Evolutionary conservation across 2,113 vertebrate genomes (phyloP).

Genomic region (Pangasianodon hypophthalmus): DNA sequence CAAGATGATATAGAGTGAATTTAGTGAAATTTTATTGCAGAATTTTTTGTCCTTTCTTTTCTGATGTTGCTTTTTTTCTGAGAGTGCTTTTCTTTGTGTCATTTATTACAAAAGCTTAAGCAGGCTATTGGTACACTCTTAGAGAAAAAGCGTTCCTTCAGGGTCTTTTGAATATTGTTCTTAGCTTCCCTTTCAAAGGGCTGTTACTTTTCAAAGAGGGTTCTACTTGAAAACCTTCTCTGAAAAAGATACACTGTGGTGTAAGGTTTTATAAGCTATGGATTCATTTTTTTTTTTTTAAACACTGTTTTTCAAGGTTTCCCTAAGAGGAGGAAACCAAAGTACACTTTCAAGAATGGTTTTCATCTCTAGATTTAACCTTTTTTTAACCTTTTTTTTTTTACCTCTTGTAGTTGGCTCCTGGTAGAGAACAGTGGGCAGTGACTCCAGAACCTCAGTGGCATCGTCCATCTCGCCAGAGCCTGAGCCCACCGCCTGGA

Average conservation of each 20-base stretch:
- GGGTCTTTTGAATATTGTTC: neutral
- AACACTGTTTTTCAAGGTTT: neutral
- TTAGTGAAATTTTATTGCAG: neutral
- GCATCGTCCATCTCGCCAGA: constrained; percentile 69
- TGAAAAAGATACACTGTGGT: neutral
- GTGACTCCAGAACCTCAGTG: constrained; percentile 61
- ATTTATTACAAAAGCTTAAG: neutral
- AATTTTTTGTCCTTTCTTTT: neutral
- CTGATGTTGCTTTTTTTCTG: neutral
- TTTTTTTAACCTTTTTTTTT: neutral
- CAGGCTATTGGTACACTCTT: neutral
- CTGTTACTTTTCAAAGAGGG: neutral
- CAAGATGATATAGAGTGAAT: neutral
- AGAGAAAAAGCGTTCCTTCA: neutral
- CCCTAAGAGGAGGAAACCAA: neutral
- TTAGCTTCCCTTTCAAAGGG: neutral
- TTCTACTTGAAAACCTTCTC: neutral
- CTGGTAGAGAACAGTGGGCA: constrained; percentile 67
- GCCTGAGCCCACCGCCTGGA: constrained; percentile 64
- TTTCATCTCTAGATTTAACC: neutral
- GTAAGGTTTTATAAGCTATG: too few species aligned
- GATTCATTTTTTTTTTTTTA: neutral
- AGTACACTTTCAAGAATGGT: neutral
- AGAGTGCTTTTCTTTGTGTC: neutral
- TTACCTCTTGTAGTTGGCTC: constrained; percentile 59